Base-by-base conservation (phyloP, 2,113 vertebrate genomes). In the Anser cygnoides region DNA sequence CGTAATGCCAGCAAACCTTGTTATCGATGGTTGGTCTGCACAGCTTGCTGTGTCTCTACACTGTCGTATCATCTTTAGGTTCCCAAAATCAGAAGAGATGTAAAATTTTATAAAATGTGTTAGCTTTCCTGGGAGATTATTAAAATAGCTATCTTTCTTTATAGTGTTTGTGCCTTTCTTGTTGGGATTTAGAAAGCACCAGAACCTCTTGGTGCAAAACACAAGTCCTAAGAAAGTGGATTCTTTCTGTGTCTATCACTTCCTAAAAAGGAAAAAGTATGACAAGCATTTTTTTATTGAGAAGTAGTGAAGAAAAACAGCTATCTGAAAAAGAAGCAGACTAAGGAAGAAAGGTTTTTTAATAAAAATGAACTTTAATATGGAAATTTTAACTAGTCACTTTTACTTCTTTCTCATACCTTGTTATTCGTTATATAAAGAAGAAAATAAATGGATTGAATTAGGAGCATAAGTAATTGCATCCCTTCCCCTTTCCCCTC, bases 361-460 rank as follows among this genome's bases (percentile, higher is more conserved):
- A 44, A 29, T 67, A 70, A 90, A 89, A 74, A 46, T 19, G 26
- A 66, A 35, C 17, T 39, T 4, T 73, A 43, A 58, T 2, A 22
- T 12, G 6, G 23, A 63, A 50, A 43, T 85, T 71, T 75, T 26
- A 43, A 62, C 63, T 7, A 2, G 39, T 75, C 4, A 29, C 2
- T 74, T 18, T 41, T 49, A 37, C 21, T 71, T 21, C 23, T 88
- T 79, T 72, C 16, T 85, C 18, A 33, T 58, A 3, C 22, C 68
- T 76, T 58, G 29, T 46, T 81, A 41, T 66, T 52, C 1, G 72
- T 75, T 72, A 22, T 26, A 11, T 9, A 2, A 68, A 19, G 6
- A 81, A 71, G 22, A n/a, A 59, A 63, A 84, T 37, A 35, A 12
- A 3, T 5, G 0, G 0, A 16, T 33, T 2, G 1, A 52, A 54